Percentiles rank a stretch among this genome's conserved stretches.
Evolutionary conservation across 2,113 vertebrate species (phyloP).

Genomic region (Podarcis muralis): DNA sequence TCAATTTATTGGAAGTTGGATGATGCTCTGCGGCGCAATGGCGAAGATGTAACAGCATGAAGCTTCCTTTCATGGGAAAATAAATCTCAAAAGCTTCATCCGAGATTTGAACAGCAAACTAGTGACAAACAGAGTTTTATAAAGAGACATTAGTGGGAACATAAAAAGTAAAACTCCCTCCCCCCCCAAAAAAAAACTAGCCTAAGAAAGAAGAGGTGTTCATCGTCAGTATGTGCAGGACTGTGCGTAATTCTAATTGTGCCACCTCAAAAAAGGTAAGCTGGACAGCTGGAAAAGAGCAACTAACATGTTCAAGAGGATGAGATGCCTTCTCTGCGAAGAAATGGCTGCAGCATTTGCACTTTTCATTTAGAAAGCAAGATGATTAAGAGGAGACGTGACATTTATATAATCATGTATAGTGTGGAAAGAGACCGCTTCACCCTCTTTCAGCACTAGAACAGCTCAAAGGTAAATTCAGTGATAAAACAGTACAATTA

Average conservation of each 20-base stretch:
- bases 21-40: slow-evolving; percentile 8
- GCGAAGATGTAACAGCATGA: slow-evolving; percentile 11
- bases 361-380: background rate
- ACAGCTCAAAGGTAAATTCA: background rate
- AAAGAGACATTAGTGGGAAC: background rate
- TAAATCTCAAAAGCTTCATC: slow-evolving; percentile 2
- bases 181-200: background rate
- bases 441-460: background rate
- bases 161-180: background rate
- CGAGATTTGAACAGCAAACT: background rate
- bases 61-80: background rate
- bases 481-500: too few species aligned
- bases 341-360: background rate
- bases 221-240: background rate
- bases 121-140: background rate
- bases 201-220: background rate
- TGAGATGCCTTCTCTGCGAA: background rate
- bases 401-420: background rate
- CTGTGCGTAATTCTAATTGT: background rate
- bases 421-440: background rate
- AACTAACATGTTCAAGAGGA: background rate
- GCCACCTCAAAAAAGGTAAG: background rate
- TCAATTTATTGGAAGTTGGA: background rate
- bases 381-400: background rate
- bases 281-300: background rate